Evolutionary conservation across 2,888 invertebrate genomes (phyloP).

Genomic region (Agrochola circellaris): DNA sequence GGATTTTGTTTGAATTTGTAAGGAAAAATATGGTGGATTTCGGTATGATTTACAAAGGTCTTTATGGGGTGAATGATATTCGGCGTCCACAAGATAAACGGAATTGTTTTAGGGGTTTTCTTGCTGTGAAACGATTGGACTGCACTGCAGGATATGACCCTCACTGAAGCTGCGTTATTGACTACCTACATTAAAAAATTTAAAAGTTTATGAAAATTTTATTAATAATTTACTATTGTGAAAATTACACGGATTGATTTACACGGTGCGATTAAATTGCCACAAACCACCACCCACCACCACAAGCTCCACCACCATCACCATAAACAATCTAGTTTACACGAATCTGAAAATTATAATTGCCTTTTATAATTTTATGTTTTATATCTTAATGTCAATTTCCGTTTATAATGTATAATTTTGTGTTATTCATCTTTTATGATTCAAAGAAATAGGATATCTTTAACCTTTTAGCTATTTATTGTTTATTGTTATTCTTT

Average conservation of each 20-base stretch:
- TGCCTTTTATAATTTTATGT: background rate
- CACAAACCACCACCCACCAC: too few species aligned
- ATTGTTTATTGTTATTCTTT: background rate
- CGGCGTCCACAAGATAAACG: background rate
- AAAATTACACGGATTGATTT: background rate
- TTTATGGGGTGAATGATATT: background rate
- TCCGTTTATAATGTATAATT: background rate
- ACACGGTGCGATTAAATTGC: background rate
- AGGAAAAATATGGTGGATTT: constrained; percentile 20
- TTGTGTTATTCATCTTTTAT: constrained; percentile 6
- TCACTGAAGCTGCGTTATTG: background rate
- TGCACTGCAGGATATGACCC: background rate
- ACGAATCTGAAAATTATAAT: background rate
- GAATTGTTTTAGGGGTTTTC: constrained; percentile 3
- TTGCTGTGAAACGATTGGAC: background rate
- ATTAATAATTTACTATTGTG: background rate
- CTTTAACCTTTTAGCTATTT: background rate
- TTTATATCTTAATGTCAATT: background rate
- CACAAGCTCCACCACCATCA: too few species aligned
- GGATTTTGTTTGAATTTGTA: constrained; percentile 54
- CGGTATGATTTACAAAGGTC: constrained; percentile 27
- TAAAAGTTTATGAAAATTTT: background rate
- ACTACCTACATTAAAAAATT: background rate
- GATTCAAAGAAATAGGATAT: background rate
- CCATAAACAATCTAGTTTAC: constrained; percentile 1